Evolutionary conservation across 2,888 invertebrate species (phyloP), one percentile per base, ranked within the genome.

Genomic region (Chromoteleia sp.): DNA sequence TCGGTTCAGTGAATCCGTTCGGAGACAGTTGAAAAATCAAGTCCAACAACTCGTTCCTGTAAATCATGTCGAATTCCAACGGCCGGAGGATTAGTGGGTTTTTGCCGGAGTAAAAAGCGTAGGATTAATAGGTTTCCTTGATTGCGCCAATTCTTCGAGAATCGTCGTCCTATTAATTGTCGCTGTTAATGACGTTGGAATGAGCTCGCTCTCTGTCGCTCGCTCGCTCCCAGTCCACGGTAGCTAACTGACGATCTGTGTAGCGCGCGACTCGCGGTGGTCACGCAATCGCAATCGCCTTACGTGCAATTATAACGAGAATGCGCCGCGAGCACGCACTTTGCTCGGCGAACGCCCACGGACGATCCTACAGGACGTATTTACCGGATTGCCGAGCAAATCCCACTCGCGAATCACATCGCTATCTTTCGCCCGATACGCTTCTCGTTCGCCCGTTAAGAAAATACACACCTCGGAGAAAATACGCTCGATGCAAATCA

Each of bases 301-400:
- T 87, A 87, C 85, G 86, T 88, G 87, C 87, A 88, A 88, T 88
- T 88, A 88, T 88, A 87, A 88, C 85, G 87, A 87, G 88, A 88
- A 88, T 88, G 88, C 84, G 87, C 87, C 87, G 81, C 82, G 83
- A 86, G 88, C 88, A 86, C 88, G 87, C 88, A 88, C 86, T 85
- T 82, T 83, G 58, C 74, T 78, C 59, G 43, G 39, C 59, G 50
- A 52, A 82, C 81, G 82, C 80, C 82, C 73, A 82, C 81, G 76
- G 76, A 73, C 67, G 63, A 73, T 82, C 77, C 78, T 63, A 12
- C 73, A 56, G 76, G 82, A 82, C 79, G 68, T 70, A 52, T 82
- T 67, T 43, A 50, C 39, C 36, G 52, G 43, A 68, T 50, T 48
- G 21, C 63, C 61, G 48, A 77, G 68, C 50, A 63, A 76, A 61